Evolutionary conservation across 2,797 vertebrate species (phyloP), one percentile per base, ranked within the genome.

Genomic region (Lates japonicus): DNA sequence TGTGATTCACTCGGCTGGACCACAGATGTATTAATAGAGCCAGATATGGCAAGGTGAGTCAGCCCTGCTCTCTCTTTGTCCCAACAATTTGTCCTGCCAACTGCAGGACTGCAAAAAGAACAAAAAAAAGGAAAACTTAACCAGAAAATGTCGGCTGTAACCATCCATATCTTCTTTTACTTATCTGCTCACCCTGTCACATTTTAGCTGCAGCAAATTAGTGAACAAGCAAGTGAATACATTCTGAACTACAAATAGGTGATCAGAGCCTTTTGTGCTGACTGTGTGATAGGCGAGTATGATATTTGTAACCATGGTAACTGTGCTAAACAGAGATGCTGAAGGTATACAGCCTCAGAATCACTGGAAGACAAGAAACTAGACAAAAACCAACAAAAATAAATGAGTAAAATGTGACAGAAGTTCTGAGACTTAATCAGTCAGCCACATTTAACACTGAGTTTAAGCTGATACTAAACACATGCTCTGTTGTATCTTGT

Each of bases 1-100:
- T 29, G 68, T 79, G 62, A 75, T 68, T 78, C 79, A 82, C 31
- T 33, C 33, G 17, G 46, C 59, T 82, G 59, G 70, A 84, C 55
- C 52, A 16, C 44, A 19, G 52, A 17, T 37, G 17, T 16, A 19
- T 65, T 42, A 29, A 70, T 14, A 17, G 33, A 74, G 78, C 78
- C 70, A 73, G 74, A 54, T 76, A 44, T 65, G 77, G 41, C 52
- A 55, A 22, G 1, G 25, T 76, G 82, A 84, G 73, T 76, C 73
- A 71, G 29, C 51, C n/a, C 35, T 49, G 54, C 55, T 60, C 54
- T 60, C 39, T 44, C 51, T 29, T 68, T 72, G 51, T 82, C 29
- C 54, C 19, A 68, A 76, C 37, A 58, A 41, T 63, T 67, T 80
- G 63, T 75, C 57, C 71, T 79, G 62, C 55, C 67, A 82, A 14